Conservation (phyloP, 2,888 invertebrate species). For the Lithophane ornitopus region DNA sequence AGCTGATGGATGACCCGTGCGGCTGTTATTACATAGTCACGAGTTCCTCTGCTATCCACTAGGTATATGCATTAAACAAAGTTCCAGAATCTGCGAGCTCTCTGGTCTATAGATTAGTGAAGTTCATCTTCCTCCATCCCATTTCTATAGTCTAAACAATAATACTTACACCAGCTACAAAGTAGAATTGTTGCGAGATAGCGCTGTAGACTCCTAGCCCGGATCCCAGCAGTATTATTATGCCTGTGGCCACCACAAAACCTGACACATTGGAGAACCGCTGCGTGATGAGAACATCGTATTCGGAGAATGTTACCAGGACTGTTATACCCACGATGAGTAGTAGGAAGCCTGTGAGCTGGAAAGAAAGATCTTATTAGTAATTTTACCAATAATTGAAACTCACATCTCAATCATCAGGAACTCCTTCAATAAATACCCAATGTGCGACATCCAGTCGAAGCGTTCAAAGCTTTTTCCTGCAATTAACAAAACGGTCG, state of each 20-base stretch:
- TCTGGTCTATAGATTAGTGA: neutral
- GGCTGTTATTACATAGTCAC: too few relatives aligned
- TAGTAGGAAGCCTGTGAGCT: constrained; percentile 95
- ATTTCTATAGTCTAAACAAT: neutral
- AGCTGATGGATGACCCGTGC: too few relatives aligned
- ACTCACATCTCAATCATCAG: neutral
- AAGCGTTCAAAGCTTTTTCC: neutral
- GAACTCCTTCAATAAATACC: neutral
- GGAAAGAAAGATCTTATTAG: constrained; percentile 7
- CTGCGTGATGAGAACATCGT: constrained; percentile 91
- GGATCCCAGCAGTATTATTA: constrained; percentile 93
- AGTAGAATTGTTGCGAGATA: constrained; percentile 95
- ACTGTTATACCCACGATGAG: constrained; percentile 93
- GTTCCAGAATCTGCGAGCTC: too few relatives aligned
- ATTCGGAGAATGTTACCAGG: constrained; percentile 90
- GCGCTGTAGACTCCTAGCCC: constrained; percentile 97
- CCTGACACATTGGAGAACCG: constrained; percentile 93
- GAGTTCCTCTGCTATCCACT: neutral
- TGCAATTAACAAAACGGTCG: neutral
- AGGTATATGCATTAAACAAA: neutral
- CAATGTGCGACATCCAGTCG: neutral
- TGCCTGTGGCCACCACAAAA: constrained; percentile 92
- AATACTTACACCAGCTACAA: constrained; percentile 93
- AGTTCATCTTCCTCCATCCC: neutral
- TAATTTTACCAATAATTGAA: neutral